Evolutionary conservation across 2,797 vertebrate genomes (phyloP).

Genomic region (Darevskia mixta): DNA sequence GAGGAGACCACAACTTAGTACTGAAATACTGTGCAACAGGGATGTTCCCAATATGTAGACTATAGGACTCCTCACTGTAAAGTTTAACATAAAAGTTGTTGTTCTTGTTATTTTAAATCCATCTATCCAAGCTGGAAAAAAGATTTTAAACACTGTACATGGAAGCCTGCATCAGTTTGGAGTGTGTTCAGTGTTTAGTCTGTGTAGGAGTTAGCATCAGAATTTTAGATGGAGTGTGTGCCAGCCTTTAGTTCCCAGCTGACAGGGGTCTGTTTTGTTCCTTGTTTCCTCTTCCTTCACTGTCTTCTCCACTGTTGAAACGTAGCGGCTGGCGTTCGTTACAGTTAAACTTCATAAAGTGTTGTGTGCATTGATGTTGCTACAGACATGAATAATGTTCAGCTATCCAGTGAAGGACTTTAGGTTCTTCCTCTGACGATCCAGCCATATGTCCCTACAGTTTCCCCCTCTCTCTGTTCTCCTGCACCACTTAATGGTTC

Average conservation of each 20-base stretch:
- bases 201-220: background rate
- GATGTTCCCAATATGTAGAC: background rate
- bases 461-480: background rate
- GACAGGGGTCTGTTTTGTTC: background rate
- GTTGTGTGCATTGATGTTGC: background rate
- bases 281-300: background rate
- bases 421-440: background rate
- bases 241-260: background rate
- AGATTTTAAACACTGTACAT: background rate
- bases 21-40: background rate
- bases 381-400: background rate
- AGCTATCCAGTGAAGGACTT: background rate
- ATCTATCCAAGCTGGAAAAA: background rate
- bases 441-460: background rate
- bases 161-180: background rate
- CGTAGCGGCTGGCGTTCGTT: background rate
- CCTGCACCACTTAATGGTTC: too few species aligned
- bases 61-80: background rate
- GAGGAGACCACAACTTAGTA: background rate
- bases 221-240: background rate
- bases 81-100: too few species aligned
- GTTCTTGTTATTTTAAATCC: too few species aligned
- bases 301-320: background rate
- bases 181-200: background rate
- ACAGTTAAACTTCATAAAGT: background rate